Conservation (phyloP, 2,797 vertebrate species). For the Leptoclinus maculatus region DNA sequence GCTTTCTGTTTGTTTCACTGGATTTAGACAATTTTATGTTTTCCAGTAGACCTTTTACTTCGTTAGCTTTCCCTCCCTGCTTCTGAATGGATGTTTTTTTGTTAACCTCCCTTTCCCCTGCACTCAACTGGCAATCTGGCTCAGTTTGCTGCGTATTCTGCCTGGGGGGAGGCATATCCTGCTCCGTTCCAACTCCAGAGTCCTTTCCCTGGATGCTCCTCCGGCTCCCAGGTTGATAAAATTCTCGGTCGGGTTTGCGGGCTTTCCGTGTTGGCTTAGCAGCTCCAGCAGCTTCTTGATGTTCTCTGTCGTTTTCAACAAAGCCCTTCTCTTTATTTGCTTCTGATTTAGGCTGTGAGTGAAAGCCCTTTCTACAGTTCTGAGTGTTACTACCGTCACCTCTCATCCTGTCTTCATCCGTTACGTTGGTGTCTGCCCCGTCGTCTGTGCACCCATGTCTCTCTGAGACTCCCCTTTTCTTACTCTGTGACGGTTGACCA, state of each 20-base stretch:
- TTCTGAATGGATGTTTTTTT: conserved; percentile 45
- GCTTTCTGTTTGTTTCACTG: conserved; percentile 60
- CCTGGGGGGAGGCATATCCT: conserved; percentile 52
- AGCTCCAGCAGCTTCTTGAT: conserved; percentile 51
- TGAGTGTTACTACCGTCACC: conserved; percentile 58
- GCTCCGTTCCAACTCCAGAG: conserved; percentile 53
- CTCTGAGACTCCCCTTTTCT: conserved; percentile 36
- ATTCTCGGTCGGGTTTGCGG: conserved; percentile 94
- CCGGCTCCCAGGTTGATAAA: conserved; percentile 95
- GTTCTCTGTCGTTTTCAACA: conserved; percentile 52
- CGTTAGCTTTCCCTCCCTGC: conserved; percentile 52
- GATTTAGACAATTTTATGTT: conserved; percentile 41
- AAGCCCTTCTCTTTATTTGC: conserved; percentile 46
- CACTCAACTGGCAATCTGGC: conserved; percentile 41
- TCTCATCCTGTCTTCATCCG: conserved; percentile 54
- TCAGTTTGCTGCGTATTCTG: conserved; percentile 51
- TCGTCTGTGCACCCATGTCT: conserved; percentile 42
- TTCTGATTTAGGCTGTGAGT: conserved; percentile 48
- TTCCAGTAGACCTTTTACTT: conserved; percentile 37
- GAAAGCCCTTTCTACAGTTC: conserved; percentile 42
- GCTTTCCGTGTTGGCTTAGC: conserved; percentile 78
- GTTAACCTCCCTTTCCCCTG: conserved; percentile 33
- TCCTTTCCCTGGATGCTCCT: conserved; percentile 81
- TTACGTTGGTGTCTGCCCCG: conserved; percentile 20
- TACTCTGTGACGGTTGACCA: conserved; percentile 33